A percentile compares a stretch with the other conserved stretches of the same genome.
These are phyloP conservation scores for Megatriorchis doriae DNA, from an alignment of 2,113 vertebrate genomes.

Conservation along the genomic window DNA sequence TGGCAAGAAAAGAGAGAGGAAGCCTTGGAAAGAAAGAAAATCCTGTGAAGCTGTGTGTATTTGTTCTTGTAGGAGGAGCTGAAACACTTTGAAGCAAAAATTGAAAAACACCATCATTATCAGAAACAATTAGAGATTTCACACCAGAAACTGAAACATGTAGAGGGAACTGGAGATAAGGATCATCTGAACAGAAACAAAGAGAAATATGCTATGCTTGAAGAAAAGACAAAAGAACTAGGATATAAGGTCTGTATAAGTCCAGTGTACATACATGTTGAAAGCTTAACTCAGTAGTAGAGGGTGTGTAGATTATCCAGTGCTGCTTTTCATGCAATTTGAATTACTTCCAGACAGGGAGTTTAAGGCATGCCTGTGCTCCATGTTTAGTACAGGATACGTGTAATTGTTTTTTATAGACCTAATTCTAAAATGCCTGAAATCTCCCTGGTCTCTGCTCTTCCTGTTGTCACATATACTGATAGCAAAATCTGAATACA, in stretches of 20 bases:
- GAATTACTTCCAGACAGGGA: background rate
- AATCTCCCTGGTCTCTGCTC: background rate
- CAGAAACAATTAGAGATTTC: slow-evolving; percentile 93
- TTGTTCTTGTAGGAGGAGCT: slow-evolving; percentile 84
- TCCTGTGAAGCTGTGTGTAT: background rate
- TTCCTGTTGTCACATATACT: background rate
- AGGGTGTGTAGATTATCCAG: background rate
- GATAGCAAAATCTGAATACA: background rate
- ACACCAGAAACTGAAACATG: slow-evolving; percentile 90
- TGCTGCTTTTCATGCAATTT: background rate
- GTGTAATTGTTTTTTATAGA: background rate
- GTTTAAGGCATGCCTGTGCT: background rate
- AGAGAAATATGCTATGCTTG: slow-evolving; percentile 84
- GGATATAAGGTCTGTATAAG: slow-evolving; percentile 86
- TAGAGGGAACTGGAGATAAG: slow-evolving; percentile 82
- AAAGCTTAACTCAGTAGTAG: background rate
- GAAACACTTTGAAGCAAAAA: slow-evolving; percentile 92
- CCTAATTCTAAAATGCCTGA: background rate
- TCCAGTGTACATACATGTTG: background rate
- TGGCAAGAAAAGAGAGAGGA: background rate
- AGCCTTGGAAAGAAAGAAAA: background rate
- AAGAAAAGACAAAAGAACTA: slow-evolving; percentile 90
- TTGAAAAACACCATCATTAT: slow-evolving; percentile 95
- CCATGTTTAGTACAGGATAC: background rate
- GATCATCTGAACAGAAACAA: slow-evolving; percentile 86